Percentiles rank a stretch among this genome's conserved stretches.
phyloP scores from a whole-genome alignment of 2,888 invertebrate genomes.

The Drosophila niveifrons region DNA sequence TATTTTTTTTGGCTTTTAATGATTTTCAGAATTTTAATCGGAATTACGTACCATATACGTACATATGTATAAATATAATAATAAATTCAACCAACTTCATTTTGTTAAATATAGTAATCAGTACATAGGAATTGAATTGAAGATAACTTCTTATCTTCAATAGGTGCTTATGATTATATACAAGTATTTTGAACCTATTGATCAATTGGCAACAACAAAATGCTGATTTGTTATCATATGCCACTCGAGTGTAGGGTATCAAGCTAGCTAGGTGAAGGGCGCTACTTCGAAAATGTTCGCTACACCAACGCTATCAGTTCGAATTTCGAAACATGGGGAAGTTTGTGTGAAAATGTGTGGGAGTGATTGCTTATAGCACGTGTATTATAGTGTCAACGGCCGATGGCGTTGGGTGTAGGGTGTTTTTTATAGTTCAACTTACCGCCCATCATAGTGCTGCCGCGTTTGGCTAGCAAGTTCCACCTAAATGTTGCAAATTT shows the following conservation, averaged over 20 bases:
- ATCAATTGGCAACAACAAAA: background rate
- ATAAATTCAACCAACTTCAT: background rate
- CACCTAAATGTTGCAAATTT: constrained; percentile 61
- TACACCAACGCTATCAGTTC: constrained; percentile 7
- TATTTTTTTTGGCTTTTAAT: too few relatives aligned
- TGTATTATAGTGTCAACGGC: constrained; percentile 11
- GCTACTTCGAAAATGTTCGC: constrained; percentile 2
- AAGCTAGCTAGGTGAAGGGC: constrained; percentile 11
- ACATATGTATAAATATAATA: too few relatives aligned
- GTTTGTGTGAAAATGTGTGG: background rate
- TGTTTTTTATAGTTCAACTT: constrained; percentile 45
- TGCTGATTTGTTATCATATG: background rate
- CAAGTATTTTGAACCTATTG: too few relatives aligned
- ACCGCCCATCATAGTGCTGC: constrained; percentile 80
- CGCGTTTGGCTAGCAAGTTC: constrained; percentile 64
- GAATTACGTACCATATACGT: too few relatives aligned
- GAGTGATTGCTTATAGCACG: background rate
- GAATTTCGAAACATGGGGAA: constrained; percentile 17
- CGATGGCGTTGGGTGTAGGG: background rate
- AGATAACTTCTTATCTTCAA: background rate
- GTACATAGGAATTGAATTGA: background rate
- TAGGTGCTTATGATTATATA: background rate
- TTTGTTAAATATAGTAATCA: background rate
- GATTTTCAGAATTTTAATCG: too few relatives aligned
- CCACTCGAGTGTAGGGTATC: constrained; percentile 16